Conservation (phyloP, 2,797 vertebrate genomes). For the Zalophus californianus region DNA sequence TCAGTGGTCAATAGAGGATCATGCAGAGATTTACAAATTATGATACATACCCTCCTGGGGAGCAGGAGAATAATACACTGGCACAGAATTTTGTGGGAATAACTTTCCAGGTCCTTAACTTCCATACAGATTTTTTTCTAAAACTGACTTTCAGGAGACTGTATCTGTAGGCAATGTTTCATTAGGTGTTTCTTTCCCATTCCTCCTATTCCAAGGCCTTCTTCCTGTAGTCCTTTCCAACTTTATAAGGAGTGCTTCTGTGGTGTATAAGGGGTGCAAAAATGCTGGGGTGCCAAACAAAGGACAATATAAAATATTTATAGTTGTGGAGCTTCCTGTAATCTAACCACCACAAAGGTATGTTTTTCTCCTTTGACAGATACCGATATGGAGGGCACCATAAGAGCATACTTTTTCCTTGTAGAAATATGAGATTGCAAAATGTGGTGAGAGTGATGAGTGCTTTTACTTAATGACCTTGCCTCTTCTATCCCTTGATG, state of each 20-base stretch:
- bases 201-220: rapidly evolving
- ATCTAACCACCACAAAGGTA: neutral
- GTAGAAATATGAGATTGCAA: neutral
- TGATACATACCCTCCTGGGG: neutral
- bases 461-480: neutral
- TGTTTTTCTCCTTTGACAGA: neutral
- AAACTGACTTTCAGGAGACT: neutral
- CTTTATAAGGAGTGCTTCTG: neutral
- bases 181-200: too few relatives aligned
- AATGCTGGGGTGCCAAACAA: neutral
- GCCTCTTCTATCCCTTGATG: neutral
- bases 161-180: rapidly evolving
- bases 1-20: neutral
- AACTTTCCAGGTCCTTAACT: neutral
- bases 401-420: neutral
- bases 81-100: neutral
- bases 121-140: neutral
- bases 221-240: neutral
- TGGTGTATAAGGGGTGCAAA: neutral
- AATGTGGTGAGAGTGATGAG: neutral
- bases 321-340: neutral
- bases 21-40: neutral
- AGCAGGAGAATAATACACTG: rapidly evolving
- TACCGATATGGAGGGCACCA: neutral
- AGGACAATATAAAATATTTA: neutral